Evolutionary conservation across 2,888 invertebrate species (phyloP).

Genomic region (Digitonthophagus gazella): DNA sequence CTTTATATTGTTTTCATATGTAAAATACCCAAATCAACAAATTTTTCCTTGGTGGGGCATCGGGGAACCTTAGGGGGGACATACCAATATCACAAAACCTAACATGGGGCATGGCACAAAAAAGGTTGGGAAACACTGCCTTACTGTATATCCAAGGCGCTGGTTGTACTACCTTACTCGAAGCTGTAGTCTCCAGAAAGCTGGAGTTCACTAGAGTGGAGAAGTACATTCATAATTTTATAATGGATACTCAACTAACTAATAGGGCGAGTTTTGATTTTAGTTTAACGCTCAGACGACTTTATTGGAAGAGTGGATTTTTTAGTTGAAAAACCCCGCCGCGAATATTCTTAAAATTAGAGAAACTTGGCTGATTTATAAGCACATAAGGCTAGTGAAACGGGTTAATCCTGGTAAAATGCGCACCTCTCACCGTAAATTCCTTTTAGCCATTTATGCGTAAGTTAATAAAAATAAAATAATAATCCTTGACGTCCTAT

Average conservation of each 20-base stretch:
- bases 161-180: slow-evolving; percentile 97
- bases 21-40: too few species aligned
- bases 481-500: slow-evolving; percentile 1
- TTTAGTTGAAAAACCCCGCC: slow-evolving; percentile 98
- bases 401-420: slow-evolving; percentile 95
- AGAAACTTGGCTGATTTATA: slow-evolving; percentile 99
- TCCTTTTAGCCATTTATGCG: slow-evolving; percentile 99
- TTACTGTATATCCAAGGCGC: slow-evolving; percentile 79
- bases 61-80: too few species aligned
- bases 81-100: too few species aligned
- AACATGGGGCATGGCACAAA: too few species aligned
- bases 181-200: slow-evolving; percentile 98
- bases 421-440: slow-evolving; percentile 97
- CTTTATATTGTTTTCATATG: too few species aligned
- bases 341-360: slow-evolving; percentile 98
- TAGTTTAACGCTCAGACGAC: neutral
- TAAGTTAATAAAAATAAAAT: slow-evolving; percentile 58
- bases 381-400: slow-evolving; percentile 97
- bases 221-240: slow-evolving; percentile 99
- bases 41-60: too few species aligned
- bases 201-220: slow-evolving; percentile 98
- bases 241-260: slow-evolving; percentile 99
- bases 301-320: slow-evolving; percentile 34
- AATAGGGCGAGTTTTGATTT: slow-evolving; percentile 78
- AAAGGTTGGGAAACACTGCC: too few species aligned